These are phyloP conservation scores for Acromyrmex heyeri DNA, from an alignment of 1,140 invertebrate genomes.

Conservation along the genomic window DNA sequence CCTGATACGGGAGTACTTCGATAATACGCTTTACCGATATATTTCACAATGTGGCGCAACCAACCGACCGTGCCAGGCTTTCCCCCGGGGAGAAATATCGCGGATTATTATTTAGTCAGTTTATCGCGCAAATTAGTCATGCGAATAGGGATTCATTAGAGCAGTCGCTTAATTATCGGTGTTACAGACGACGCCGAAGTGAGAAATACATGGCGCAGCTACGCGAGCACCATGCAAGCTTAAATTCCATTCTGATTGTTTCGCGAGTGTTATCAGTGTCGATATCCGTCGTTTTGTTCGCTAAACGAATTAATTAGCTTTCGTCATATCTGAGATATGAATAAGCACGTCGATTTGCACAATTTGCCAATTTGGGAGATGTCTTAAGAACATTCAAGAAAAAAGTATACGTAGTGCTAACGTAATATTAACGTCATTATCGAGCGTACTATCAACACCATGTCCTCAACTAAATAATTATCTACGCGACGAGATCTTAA, in stretches of 20 bases:
- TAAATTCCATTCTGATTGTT: slow-evolving; percentile 71
- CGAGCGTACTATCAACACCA: neutral
- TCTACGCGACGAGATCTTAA: slow-evolving; percentile 16
- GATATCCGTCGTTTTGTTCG: slow-evolving; percentile 52
- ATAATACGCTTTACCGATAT: slow-evolving; percentile 67
- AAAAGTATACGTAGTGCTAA: neutral
- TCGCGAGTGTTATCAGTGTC: slow-evolving; percentile 42
- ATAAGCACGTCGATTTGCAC: slow-evolving; percentile 17
- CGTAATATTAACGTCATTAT: neutral
- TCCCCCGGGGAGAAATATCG: slow-evolving; percentile 77
- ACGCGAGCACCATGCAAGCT: slow-evolving; percentile 50
- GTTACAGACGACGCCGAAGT: slow-evolving; percentile 65
- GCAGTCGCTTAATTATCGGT: slow-evolving; percentile 77
- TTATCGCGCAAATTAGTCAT: slow-evolving; percentile 80
- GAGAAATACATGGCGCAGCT: slow-evolving; percentile 63
- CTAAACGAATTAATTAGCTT: slow-evolving; percentile 54
- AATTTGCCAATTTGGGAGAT: neutral
- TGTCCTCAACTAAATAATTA: slow-evolving; percentile 34
- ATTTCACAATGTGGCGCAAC: slow-evolving; percentile 63
- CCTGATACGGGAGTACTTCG: slow-evolving; percentile 37
- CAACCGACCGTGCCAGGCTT: slow-evolving; percentile 69
- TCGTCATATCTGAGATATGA: slow-evolving; percentile 17
- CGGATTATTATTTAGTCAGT: slow-evolving; percentile 80
- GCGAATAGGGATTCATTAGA: slow-evolving; percentile 79
- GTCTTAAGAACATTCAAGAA: neutral